Evolutionary conservation across 2,797 vertebrate genomes (phyloP), one percentile per base, ranked within the genome.

Genomic region (Takifugu rubripes): DNA sequence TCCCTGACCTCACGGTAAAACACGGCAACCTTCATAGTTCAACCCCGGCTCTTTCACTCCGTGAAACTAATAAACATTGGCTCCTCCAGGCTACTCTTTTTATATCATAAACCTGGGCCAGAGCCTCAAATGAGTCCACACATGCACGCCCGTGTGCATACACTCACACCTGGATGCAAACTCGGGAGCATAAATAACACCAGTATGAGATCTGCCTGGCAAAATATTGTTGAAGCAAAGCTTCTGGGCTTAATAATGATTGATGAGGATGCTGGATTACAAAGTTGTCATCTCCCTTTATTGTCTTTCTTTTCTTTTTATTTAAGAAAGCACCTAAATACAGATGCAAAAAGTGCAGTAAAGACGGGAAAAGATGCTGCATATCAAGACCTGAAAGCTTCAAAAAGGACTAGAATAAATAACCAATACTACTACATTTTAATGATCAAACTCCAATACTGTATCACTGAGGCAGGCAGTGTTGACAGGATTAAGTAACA

Each of bases 31-130:
- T 31, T 33, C 31, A 10, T 46, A 40, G 26, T 29, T 51, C 58
- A 74, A 58, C 52, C 52, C 52, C 54, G 45, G 59, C 54, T 65
- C 62, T 61, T 77, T 81, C 80, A 63, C 68, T 77, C 81, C 81
- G 69, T 61, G 74, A 77, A 83, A 60, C 77, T 82, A 83, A 86
- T 84, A 83, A 85, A 82, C 66, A 79, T 64, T 66, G 3, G 1
- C 61, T 71, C 74, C 83, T 78, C 64, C 66, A 29, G 77, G 80
- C 71, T 24, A 74, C 36, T 68, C 56, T 64, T 80, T 84, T 77
- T 68, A 75, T 67, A 75, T 77, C 59, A 77, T 52, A 70, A 46
- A 59, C 72, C 54, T 24, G 17, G 46, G 9, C 44, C 14, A 5
- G 56, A 58, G 65, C 60, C 58, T 63, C 66, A 66, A 55, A 79